Conservation (phyloP, 2,888 invertebrate genomes). For the Labia minor region DNA sequence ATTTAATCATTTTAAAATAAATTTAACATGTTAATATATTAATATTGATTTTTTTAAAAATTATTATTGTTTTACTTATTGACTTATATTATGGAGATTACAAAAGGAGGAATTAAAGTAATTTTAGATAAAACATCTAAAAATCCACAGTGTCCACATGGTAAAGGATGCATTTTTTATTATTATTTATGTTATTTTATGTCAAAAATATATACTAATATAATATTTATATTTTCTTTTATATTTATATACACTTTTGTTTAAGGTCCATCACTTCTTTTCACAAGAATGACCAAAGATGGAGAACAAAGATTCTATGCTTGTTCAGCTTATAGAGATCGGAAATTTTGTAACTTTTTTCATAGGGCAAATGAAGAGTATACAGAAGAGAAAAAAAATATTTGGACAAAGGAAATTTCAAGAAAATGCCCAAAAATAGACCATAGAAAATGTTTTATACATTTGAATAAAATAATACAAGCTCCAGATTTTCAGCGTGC, state of each 20-base stretch:
- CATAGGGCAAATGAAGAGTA: conserved; percentile 45
- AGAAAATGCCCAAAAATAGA: conserved; percentile 41
- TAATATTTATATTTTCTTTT: too few species aligned
- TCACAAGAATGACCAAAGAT: conserved; percentile 37
- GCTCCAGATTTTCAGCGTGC: conserved; percentile 40
- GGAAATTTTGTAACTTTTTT: conserved; percentile 64
- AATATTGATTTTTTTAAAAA: too few species aligned
- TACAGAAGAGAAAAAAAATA: conserved; percentile 33
- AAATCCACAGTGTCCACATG: too few species aligned
- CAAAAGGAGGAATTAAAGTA: too few species aligned
- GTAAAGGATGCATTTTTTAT: too few species aligned
- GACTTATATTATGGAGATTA: too few species aligned
- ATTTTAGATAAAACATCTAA: too few species aligned
- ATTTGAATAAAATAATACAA: conserved; percentile 43
- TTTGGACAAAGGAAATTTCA: conserved; percentile 41
- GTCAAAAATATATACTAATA: too few species aligned
- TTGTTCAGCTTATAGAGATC: conserved; percentile 73
- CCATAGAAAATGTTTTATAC: conserved; percentile 43
- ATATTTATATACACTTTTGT: conserved; percentile 18
- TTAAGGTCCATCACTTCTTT: conserved; percentile 55
- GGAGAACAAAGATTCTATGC: conserved; percentile 56
- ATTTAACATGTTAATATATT: too few species aligned
- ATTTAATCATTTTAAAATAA: too few species aligned
- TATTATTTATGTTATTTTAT: too few species aligned
- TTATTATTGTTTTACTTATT: too few species aligned